Conservation (phyloP, 2,888 invertebrate genomes). For the Cephus pulcher region DNA sequence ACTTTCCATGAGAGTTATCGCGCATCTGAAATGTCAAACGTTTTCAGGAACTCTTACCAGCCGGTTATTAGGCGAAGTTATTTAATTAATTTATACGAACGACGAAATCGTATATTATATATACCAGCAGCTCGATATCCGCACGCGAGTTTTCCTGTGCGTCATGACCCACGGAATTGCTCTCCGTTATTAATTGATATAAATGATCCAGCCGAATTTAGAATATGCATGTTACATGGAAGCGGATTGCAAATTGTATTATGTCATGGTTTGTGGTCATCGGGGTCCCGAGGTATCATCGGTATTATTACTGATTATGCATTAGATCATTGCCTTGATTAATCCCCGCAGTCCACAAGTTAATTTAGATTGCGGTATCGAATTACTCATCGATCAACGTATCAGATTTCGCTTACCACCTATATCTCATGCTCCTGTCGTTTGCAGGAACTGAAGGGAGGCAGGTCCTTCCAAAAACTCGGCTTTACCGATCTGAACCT, state of each 20-base stretch:
- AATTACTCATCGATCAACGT: background rate
- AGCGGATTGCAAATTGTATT: background rate
- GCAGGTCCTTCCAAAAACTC: slow-evolving; percentile 92
- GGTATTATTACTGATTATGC: background rate
- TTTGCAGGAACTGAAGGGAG: slow-evolving; percentile 77
- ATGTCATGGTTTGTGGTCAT: background rate
- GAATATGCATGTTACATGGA: background rate
- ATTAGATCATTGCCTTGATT: background rate
- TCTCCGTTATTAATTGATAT: background rate
- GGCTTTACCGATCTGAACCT: slow-evolving; percentile 98
- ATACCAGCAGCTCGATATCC: background rate
- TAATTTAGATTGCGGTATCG: background rate
- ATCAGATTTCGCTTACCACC: background rate
- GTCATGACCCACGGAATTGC: background rate
- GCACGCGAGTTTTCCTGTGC: no score
- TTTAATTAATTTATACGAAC: background rate
- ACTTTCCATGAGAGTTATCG: background rate
- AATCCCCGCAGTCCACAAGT: background rate
- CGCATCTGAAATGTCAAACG: background rate
- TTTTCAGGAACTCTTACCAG: background rate
- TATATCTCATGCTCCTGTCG: background rate
- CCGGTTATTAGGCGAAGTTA: background rate
- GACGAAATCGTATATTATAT: background rate
- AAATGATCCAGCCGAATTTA: background rate
- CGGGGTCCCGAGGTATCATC: background rate